These are phyloP conservation scores for Lithophane semibrunnea DNA, from an alignment of 2,888 invertebrate species.

Conservation along the genomic window DNA sequence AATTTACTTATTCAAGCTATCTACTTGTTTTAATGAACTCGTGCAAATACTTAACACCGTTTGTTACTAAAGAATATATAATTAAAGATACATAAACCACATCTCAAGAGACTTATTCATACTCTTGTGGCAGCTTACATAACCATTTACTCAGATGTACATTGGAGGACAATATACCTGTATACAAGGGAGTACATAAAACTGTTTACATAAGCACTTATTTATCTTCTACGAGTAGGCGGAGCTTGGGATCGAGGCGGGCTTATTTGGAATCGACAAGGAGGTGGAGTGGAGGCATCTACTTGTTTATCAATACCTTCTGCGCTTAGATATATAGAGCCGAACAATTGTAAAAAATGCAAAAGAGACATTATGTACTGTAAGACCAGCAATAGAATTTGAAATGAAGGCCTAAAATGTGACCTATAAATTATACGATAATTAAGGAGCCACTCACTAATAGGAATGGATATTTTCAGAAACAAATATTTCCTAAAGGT, in stretches of 20 bases:
- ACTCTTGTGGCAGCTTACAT: constrained; percentile 54
- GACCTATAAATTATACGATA: constrained; percentile 22
- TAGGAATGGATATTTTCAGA: constrained; percentile 68
- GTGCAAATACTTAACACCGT: background rate
- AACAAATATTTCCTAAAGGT: constrained; percentile 78
- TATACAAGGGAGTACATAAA: constrained; percentile 80
- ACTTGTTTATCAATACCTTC: constrained; percentile 82
- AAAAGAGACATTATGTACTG: background rate
- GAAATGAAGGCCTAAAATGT: background rate
- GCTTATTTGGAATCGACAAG: constrained; percentile 89
- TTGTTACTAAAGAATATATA: constrained; percentile 7
- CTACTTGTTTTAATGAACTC: constrained; percentile 9
- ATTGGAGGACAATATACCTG: constrained; percentile 74
- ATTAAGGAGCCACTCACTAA: constrained; percentile 42
- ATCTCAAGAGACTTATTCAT: constrained; percentile 23
- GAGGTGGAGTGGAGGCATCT: constrained; percentile 85
- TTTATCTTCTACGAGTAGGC: constrained; percentile 87
- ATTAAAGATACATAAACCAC: constrained; percentile 27
- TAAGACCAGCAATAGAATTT: background rate
- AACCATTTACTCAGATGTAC: constrained; percentile 55
- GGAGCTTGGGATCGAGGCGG: constrained; percentile 88
- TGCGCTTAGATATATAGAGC: constrained; percentile 20
- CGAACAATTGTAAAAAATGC: constrained; percentile 20
- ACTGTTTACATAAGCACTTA: constrained; percentile 85
- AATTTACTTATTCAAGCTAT: background rate